Evolutionary conservation across 1,140 invertebrate species (phyloP).

Genomic region (Cherax quadricarinatus): DNA sequence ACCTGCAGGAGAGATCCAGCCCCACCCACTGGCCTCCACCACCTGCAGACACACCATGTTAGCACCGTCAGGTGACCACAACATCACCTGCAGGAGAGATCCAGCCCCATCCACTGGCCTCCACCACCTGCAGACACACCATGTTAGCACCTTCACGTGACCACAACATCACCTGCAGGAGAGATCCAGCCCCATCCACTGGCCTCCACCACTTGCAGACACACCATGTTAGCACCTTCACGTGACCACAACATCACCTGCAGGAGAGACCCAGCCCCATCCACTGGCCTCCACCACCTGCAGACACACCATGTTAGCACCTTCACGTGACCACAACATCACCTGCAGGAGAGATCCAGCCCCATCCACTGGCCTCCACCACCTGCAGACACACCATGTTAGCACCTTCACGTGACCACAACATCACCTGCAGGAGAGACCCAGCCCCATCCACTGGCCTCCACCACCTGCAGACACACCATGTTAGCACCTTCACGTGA

Average conservation of each 20-base stretch:
- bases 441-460: constrained; percentile 38
- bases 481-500: neutral
- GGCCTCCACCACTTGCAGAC: too few species aligned
- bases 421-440: neutral
- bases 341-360: too few species aligned
- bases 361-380: too few species aligned
- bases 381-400: neutral
- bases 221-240: neutral
- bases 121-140: constrained; percentile 24
- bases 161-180: neutral
- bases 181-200: too few species aligned
- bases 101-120: constrained; percentile 38
- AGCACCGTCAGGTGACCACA: too few species aligned
- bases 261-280: constrained; percentile 7
- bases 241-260: too few species aligned
- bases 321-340: neutral
- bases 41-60: neutral
- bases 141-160: neutral
- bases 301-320: neutral
- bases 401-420: too few species aligned
- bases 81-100: too few species aligned
- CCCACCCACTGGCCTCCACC: too few species aligned
- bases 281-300: constrained; percentile 47
- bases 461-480: constrained; percentile 24
- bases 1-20: too few species aligned